Conservation (phyloP, 30 jellyfish, hydroid and myxozoan genomes). For the Aurelia sp. region DNA sequence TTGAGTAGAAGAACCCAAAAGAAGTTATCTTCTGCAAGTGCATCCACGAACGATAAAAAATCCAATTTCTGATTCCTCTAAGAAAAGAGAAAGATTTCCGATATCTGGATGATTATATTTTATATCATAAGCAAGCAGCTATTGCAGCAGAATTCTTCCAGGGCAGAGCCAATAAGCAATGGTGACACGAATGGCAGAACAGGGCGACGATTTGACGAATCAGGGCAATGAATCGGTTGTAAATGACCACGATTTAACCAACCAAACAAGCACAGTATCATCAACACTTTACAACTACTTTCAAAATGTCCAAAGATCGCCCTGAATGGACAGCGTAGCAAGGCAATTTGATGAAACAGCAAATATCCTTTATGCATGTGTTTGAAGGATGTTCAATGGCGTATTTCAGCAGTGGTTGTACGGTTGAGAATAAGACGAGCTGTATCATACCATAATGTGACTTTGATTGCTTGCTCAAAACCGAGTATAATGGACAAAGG, state of each 20-base stretch:
- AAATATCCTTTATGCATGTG: too few species aligned
- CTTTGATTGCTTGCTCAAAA: slow-evolving; percentile 70
- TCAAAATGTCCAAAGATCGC: slow-evolving; percentile 4
- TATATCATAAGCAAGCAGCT: slow-evolving; percentile 1
- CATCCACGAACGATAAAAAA: too few species aligned
- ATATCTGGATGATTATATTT: neutral
- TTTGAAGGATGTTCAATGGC: too few species aligned
- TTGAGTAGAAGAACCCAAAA: too few species aligned
- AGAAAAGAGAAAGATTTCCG: too few species aligned
- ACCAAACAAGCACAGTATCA: neutral
- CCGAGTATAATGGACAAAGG: slow-evolving; percentile 68
- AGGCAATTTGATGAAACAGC: too few species aligned
- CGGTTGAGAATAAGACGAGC: too few species aligned
- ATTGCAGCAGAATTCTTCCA: neutral
- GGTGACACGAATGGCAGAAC: slow-evolving; percentile 5
- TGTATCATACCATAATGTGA: too few species aligned
- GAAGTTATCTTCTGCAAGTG: too few species aligned
- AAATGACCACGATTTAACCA: neutral
- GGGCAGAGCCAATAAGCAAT: slow-evolving; percentile 1
- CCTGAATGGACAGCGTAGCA: too few species aligned
- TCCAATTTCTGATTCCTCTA: too few species aligned
- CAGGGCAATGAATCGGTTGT: neutral
- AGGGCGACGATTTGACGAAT: neutral
- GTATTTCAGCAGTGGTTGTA: too few species aligned
- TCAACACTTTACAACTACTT: slow-evolving; percentile 26